These are phyloP conservation scores for Escarpia spicata DNA, from an alignment of 2,888 invertebrate genomes.

Conservation along the genomic window DNA sequence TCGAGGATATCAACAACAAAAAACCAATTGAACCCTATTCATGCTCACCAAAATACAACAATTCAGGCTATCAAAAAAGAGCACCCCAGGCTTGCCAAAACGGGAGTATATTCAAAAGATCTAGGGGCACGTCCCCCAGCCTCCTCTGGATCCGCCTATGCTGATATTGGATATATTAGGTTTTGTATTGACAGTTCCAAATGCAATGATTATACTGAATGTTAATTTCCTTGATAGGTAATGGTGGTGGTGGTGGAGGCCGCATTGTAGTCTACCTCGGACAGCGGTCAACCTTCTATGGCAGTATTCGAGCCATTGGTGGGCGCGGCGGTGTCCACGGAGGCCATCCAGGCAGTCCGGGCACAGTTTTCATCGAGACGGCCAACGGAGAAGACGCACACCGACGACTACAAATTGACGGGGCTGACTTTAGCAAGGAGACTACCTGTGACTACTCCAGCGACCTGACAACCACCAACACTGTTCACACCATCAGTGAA, in stretches of 20 bases:
- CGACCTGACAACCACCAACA: neutral
- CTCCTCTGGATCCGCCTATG: too few species aligned
- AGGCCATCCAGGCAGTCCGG: conserved; percentile 37
- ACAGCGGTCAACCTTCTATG: conserved; percentile 45
- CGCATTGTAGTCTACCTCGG: conserved; percentile 45
- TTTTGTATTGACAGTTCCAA: neutral
- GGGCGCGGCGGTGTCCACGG: conserved; percentile 38
- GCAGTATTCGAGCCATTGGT: conserved; percentile 44
- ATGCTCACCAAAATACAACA: too few species aligned
- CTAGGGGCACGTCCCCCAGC: too few species aligned
- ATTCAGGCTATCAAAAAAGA: too few species aligned
- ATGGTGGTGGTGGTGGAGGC: conserved; percentile 45
- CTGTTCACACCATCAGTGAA: neutral
- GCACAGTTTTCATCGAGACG: conserved; percentile 38
- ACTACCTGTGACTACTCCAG: neutral
- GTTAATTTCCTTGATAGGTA: neutral
- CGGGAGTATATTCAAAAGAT: too few species aligned
- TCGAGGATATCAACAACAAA: too few species aligned
- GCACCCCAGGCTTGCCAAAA: too few species aligned
- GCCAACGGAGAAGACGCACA: neutral
- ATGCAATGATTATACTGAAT: neutral
- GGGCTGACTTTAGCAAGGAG: neutral
- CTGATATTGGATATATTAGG: neutral
- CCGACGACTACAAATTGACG: neutral
- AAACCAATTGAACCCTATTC: too few species aligned